Evolutionary conservation across 2,113 vertebrate species (phyloP).

Genomic region (Periophthalmus modestus): DNA sequence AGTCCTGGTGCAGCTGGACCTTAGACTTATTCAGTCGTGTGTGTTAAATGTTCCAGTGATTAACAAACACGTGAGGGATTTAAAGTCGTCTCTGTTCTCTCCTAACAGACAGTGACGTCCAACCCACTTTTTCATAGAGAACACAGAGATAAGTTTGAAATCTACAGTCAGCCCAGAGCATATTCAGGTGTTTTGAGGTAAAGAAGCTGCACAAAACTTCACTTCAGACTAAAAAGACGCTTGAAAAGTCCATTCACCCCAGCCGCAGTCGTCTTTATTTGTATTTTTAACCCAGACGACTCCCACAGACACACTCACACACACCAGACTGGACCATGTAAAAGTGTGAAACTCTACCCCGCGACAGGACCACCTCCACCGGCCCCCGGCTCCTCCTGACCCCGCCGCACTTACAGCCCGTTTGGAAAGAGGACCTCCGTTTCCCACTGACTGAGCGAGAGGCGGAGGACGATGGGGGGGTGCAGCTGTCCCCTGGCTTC

Average conservation of each 20-base stretch:
- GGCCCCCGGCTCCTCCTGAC: slow-evolving; percentile 68
- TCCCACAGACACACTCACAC: slow-evolving; percentile 16
- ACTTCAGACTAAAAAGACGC: not conserved
- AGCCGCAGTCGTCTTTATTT: slow-evolving; percentile 11
- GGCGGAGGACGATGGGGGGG: slow-evolving; percentile 5
- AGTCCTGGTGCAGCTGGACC: too few species aligned
- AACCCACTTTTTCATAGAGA: too few species aligned
- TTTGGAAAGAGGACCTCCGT: slow-evolving; percentile 56
- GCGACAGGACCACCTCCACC: slow-evolving; percentile 57
- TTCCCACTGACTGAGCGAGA: slow-evolving; percentile 45
- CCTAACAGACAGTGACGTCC: too few species aligned
- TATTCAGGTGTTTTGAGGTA: too few species aligned
- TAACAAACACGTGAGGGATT: too few species aligned
- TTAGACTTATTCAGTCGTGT: too few species aligned
- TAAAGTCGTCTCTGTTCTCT: too few species aligned
- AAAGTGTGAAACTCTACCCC: slow-evolving; percentile 70
- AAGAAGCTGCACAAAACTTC: too few species aligned
- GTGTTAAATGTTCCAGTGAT: too few species aligned
- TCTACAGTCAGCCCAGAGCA: too few species aligned
- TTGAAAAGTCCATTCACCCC: not conserved
- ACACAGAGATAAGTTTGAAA: too few species aligned
- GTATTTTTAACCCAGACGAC: slow-evolving; percentile 20
- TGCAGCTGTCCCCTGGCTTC: slow-evolving; percentile 73
- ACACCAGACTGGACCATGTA: slow-evolving; percentile 56
- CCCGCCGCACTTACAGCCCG: slow-evolving; percentile 56